Base-by-base conservation (phyloP, 2,888 invertebrate genomes). In the Phanerotoma sp. region DNA sequence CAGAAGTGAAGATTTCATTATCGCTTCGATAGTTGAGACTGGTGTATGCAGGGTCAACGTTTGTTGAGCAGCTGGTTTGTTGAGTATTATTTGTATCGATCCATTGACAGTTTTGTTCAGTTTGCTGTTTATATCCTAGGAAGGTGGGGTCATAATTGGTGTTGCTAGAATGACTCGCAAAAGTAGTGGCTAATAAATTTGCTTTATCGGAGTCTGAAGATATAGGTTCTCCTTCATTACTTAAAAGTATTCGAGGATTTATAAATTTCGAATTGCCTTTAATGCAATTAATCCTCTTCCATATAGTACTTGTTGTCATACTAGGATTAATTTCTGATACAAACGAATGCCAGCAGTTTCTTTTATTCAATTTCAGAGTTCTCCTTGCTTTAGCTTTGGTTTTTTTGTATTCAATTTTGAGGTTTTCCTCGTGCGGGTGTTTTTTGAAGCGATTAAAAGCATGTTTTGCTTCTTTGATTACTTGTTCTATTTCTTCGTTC, bases 401-500 rank as follows among this genome's bases (percentile, higher is more conserved):
- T 18, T 38, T 11, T 9, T 15, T 18, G 16, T 18, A 6, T 38
- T 9, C 18, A 16, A 38, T 38, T 10, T 35, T 35, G n/a, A n/a
- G n/a, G 15, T 11, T 6, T 3, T 38, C 20, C 1, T 18, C 18
- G 3, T 16, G 7, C 4, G 10, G 10, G 7, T 16, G 18, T 38
- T 38, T 38, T 18, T 20, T 38, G 18, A 10, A 38, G 6, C 18
- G 6, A 16, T 38, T 38, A 16, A 38, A 38, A 11, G 38, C 38
- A 11, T 16, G 15, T 6, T 38, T 38, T 18, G 15, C 46, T 38
- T 22, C 28, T 22, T 52, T 51, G 9, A 52, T 55, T 16, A 50
- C 47, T 21, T 18, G 21, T 45, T 55, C 20, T 11, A 57, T 54
- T 13, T 54, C 50, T 38, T 53, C 37, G 30, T 58, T 58, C 58